Base-by-base conservation (phyloP, 2,113 vertebrate genomes). In the Odocoileus virginianus region DNA sequence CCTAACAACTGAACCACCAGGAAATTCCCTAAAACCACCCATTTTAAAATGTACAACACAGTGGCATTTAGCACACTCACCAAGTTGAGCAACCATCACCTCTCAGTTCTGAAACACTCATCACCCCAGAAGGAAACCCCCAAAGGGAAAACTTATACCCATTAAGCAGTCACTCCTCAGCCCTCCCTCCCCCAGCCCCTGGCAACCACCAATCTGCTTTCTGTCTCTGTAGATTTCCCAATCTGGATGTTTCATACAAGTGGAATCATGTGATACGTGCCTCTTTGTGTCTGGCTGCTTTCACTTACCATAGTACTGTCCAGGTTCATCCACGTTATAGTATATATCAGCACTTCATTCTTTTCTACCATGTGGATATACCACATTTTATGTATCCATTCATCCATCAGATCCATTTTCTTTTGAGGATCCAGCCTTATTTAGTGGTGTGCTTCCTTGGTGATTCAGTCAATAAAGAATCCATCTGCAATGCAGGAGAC, bases 71-170 rank as follows among this genome's bases (percentile, higher is more conserved):
- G 50, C 40, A 19, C 61, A 5, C 25, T 55, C 36, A 8, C 81
- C 12, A 2, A 8, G 6, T 14, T 27, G 14, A 4, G 14, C 2
- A 7, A 3, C 21, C 21, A 45, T 19, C 28, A 45, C 50, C 28
- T 71, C 81, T n/a, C 84, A 57, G 36, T 57, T 85, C 30, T 1
- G 17, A 50, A 36, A 67, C 81, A 8, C 11, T 45, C 36, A 9
- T 43, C 91, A 55, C 36, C 4, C 12, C 60, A 12, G 11, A 54
- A 52, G 79, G 47, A 6, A n/a, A 82, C 30, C 45, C 19, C 2
- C 4, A 10, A 71, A 40, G 19, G n/a, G 67, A 23, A 64, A 71
- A 28, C 47, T n/a, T n/a, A 7, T 1, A n/a, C 11, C 79, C 47
- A 7, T 82, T 21, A 23, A 54, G 17, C 17, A 21, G 79, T n/a